Percentiles rank a stretch among this genome's conserved stretches.
phyloP scores from a whole-genome alignment of 1,140 invertebrate genomes.

The Phymastichus coffea region DNA sequence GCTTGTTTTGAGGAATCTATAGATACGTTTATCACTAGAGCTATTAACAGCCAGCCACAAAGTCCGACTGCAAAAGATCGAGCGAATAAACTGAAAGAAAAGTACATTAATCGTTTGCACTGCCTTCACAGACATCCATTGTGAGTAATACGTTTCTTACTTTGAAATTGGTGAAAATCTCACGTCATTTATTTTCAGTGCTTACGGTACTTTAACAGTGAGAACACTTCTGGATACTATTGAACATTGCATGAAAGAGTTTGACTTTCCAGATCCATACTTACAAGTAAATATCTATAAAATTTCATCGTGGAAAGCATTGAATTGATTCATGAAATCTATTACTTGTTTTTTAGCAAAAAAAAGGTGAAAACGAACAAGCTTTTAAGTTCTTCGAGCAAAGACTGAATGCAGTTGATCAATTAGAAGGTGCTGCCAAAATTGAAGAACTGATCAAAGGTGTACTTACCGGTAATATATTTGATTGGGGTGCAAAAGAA shows the following conservation, averaged over 20 bases:
- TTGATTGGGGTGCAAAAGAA: constrained; percentile 94
- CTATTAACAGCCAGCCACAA: constrained; percentile 74
- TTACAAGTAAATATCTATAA: constrained; percentile 61
- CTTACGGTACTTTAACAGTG: constrained; percentile 84
- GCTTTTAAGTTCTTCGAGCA: constrained; percentile 59
- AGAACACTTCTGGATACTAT: constrained; percentile 87
- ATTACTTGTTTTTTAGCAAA: constrained; percentile 58
- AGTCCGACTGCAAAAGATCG: constrained; percentile 73
- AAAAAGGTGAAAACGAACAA: constrained; percentile 68
- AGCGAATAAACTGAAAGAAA: constrained; percentile 79
- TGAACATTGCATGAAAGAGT: constrained; percentile 86
- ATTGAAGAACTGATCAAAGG: constrained; percentile 62
- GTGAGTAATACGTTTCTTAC: constrained; percentile 65
- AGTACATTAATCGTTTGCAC: constrained; percentile 79
- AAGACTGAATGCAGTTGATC: constrained; percentile 60
- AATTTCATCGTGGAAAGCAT: constrained; percentile 36
- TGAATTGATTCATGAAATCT: constrained; percentile 6
- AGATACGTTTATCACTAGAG: constrained; percentile 72
- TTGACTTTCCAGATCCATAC: constrained; percentile 93
- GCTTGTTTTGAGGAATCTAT: constrained; percentile 84
- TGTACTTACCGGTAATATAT: constrained; percentile 85
- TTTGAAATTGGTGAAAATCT: constrained; percentile 6
- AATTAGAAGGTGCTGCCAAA: constrained; percentile 56
- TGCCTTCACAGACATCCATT: constrained; percentile 77
- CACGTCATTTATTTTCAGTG: constrained; percentile 61